A percentile compares a stretch with the other conserved stretches of the same genome.
Conservation (phyloP, 2,797 vertebrate species). For the Channallabes apus region DNA sequence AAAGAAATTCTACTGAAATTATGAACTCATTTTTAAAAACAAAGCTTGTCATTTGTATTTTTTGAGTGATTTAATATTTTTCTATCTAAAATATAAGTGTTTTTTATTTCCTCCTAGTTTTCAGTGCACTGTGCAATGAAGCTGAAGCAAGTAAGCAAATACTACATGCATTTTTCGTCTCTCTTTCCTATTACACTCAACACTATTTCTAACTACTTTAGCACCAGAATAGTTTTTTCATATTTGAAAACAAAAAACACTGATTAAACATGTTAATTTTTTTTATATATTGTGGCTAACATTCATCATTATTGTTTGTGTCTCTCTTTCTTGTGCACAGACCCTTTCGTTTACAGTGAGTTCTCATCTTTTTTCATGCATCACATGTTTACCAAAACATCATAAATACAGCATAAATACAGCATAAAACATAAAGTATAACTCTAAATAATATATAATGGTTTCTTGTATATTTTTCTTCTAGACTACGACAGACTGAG, state of each 20-base stretch:
- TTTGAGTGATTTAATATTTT: not conserved
- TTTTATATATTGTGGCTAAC: constrained; percentile 28
- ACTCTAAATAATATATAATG: no score
- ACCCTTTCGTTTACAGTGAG: constrained; percentile 78
- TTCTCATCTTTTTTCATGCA: constrained; percentile 28
- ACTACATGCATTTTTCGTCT: not conserved
- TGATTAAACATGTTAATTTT: not conserved
- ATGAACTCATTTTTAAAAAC: not conserved
- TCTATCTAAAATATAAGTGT: not conserved
- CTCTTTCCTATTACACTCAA: not conserved
- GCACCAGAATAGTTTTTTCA: not conserved
- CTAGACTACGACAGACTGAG: constrained; percentile 76
- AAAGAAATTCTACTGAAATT: not conserved
- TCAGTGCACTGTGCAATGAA: constrained; percentile 54
- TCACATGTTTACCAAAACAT: not conserved
- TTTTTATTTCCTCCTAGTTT: constrained; percentile 46
- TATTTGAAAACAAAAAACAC: not conserved
- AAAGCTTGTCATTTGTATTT: not conserved
- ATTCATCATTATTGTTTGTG: not conserved
- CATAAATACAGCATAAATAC: no score
- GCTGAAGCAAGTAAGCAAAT: constrained; percentile 61
- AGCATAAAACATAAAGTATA: not conserved
- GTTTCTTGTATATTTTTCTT: not conserved
- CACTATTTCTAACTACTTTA: not conserved
- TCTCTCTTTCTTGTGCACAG: constrained; percentile 53